Evolutionary conservation across 1,140 invertebrate genomes (phyloP), one percentile per base, ranked within the genome.

Genomic region (Eurosta solidaginis): DNA sequence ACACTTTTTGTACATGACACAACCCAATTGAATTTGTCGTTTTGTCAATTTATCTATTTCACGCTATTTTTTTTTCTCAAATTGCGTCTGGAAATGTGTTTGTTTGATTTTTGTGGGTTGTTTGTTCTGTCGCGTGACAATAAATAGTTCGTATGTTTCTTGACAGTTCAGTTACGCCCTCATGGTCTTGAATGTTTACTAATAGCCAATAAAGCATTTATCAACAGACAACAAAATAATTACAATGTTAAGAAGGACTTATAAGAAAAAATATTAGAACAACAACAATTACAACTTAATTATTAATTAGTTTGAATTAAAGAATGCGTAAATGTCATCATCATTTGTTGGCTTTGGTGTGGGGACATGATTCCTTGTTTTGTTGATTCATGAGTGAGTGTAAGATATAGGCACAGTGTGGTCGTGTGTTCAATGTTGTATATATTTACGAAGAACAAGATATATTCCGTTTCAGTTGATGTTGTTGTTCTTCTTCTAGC

Each of bases 261-360:
- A 83, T 77, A 29, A 12, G 27, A 12, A 25, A 44, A 33, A 0
- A 47, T 29, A 14, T 10, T 33, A 12, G 2, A 14, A 47, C 17
- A 29, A 33, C 54, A 59, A 59, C 12, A 68, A 68, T 33, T 40
- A 77, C 29, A 40, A 78, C n/a, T n/a, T n/a, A 81, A 85, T 85
- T 85, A 85, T 85, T 85, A 85, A 85, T 85, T 85, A 85, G 84
- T 84, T 78, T 81, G 82, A 85, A 85, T 85, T 81, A 85, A 85
- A 83, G 82, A 68, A 42, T 68, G 33, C 40, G 59, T 27, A 33
- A 40, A 40, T 68, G 59, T 68, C 29, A 68, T 68, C 82, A 80
- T 77, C 82, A 49, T 22, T 75, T 75, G 74, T 47, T 36, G 33
- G 36, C n/a, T 29, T 40, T 68, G n/a, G 17, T 10, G 14, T 12